Base-by-base conservation (phyloP, 1,140 invertebrate genomes). In the Capitella teleta region DNA sequence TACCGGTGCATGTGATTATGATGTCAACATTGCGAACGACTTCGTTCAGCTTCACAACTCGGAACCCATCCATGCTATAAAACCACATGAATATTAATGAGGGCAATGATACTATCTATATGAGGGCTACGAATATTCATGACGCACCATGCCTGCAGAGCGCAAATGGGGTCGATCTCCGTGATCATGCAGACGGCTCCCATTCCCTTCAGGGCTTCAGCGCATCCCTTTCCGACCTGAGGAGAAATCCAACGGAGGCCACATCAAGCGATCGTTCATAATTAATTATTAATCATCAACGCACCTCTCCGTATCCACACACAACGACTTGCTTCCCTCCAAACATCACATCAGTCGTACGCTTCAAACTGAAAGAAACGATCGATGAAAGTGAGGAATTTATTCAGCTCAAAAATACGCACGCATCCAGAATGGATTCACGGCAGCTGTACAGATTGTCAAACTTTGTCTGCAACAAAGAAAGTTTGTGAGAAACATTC, bases 151-250 rank as follows among this genome's bases (percentile, higher is more conserved):
- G 91, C 93, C 76, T 97, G 94, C 34, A 97, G 76, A 42, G 92
- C 93, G 74, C 93, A 97, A 60, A 98, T 97, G 0, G 94, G 93
- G 77, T 98, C 93, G 57, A 98, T 94, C 77, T 98, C 94, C 41
- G 93, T 95, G 16, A 98, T 87, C 69, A 90, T 94, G 36, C 83
- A 88, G 61, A 93, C 85, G 74, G 88, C 87, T 18, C 93, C 93
- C 44, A 97, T 77, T 0, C 89, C 91, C 70, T 94, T 94, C 5
- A 98, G 74, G 2, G 92, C 89, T 69, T 93, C 87, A 61, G 87
- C 89, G 74, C 92, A 96, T 4, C 93, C 92, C 77, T 98, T 97
- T 21, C 94, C 94, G 28, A 98, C 93, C 78, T 76, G 51, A 36
- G 36, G 36, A 37, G n/a, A 6, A 21, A 37, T 37, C n/a, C 3